These are phyloP conservation scores for Ageneiosus marmoratus DNA, from an alignment of 2,113 vertebrate genomes.

Conservation along the genomic window DNA sequence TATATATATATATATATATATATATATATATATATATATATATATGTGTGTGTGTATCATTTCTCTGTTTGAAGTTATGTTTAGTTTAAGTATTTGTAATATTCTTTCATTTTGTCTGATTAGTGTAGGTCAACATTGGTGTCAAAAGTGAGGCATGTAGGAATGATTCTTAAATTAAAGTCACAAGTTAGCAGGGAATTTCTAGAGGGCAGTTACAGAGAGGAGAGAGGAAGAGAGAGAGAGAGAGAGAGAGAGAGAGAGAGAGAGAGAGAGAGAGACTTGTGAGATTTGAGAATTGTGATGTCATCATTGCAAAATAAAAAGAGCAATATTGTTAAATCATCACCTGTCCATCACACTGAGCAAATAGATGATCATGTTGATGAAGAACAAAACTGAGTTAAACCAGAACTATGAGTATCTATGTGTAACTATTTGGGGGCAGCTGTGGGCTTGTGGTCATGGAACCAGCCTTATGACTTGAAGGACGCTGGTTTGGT, in stretches of 20 bases:
- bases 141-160: not conserved
- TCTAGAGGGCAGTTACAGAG: not conserved
- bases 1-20: too few relatives aligned
- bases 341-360: not conserved
- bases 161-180: not conserved
- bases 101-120: not conserved
- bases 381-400: not conserved
- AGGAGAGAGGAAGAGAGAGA: not conserved
- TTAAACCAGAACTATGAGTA: not conserved
- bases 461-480: too few relatives aligned
- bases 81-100: not conserved
- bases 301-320: not conserved
- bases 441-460: too few relatives aligned
- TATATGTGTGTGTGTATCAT: not conserved
- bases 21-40: too few relatives aligned
- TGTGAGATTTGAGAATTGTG: not conserved
- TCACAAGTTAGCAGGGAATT: not conserved
- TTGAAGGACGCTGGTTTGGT: too few relatives aligned
- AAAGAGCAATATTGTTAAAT: not conserved
- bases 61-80: not conserved
- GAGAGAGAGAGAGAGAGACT: not conserved
- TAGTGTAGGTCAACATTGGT: not conserved
- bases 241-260: not conserved
- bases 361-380: not conserved
- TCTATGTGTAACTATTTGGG: too few relatives aligned